A percentile compares a stretch with the other conserved stretches of the same genome.
Evolutionary conservation across 2,797 vertebrate species (phyloP).

Genomic region (Brachyrhaphis roseni): DNA sequence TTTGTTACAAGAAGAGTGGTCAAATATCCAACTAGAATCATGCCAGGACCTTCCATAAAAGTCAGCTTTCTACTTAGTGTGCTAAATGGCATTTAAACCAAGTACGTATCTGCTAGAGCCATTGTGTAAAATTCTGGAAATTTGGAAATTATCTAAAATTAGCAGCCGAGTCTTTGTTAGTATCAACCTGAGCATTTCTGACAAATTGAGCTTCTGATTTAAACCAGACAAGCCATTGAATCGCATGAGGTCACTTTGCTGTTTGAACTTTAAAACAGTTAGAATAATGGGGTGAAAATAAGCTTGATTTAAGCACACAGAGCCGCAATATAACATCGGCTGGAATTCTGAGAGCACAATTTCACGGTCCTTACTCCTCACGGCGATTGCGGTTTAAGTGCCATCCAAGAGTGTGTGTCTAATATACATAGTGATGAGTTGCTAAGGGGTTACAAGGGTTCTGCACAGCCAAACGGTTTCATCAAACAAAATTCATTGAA

Average conservation of each 20-base stretch:
- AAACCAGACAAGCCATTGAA: conserved; percentile 26
- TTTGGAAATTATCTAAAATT: not conserved
- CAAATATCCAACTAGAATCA: not conserved
- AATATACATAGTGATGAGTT: conserved; percentile 76
- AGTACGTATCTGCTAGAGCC: not conserved
- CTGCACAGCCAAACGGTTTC: conserved; percentile 52
- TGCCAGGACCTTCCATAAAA: not conserved
- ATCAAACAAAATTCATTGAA: conserved; percentile 67
- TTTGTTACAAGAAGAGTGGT: not conserved
- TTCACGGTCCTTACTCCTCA: conserved; percentile 68
- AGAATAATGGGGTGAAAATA: conserved; percentile 53
- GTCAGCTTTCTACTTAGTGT: not conserved
- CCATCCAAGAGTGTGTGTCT: conserved; percentile 68
- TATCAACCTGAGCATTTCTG: conserved; percentile 21
- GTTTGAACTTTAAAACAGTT: conserved; percentile 48
- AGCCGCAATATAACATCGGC: conserved; percentile 55
- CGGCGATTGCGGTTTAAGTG: conserved; percentile 60
- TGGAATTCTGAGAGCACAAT: conserved; percentile 68
- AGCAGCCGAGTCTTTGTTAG: not conserved
- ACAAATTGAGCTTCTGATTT: conserved; percentile 40
- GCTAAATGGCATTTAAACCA: not conserved
- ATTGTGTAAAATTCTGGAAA: not conserved
- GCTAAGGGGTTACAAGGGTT: conserved; percentile 64
- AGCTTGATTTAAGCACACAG: conserved; percentile 51
- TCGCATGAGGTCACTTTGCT: conserved; percentile 37